Conservation (phyloP, 2,113 vertebrate genomes). For the Saccopteryx bilineata region DNA sequence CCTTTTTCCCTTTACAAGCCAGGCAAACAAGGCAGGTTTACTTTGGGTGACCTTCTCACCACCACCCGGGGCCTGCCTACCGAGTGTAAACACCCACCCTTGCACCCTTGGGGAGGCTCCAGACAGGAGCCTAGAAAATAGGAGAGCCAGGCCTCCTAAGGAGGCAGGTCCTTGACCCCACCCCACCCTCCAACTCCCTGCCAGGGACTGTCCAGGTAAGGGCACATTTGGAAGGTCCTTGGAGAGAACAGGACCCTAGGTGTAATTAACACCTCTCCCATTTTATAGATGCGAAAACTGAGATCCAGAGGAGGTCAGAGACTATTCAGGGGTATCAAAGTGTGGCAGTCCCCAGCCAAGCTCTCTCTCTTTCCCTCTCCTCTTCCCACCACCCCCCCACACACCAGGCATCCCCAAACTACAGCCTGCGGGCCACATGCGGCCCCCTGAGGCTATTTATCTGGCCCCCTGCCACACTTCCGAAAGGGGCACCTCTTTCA, state of each 20-base stretch:
- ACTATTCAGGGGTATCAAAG: background rate
- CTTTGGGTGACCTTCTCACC: conserved; percentile 87
- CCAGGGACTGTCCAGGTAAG: background rate
- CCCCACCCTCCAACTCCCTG: background rate
- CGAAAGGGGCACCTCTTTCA: too few species aligned
- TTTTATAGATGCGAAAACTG: conserved; percentile 2
- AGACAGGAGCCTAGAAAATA: background rate
- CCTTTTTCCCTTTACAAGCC: conserved; percentile 83
- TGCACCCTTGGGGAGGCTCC: conserved; percentile 53
- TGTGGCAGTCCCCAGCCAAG: background rate
- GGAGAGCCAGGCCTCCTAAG: background rate
- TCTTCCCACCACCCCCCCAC: background rate
- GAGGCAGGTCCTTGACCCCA: background rate
- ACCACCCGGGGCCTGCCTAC: conserved; percentile 82
- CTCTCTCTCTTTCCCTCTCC: background rate
- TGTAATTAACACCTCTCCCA: background rate
- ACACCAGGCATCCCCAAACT: too few species aligned
- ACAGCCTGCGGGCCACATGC: too few species aligned
- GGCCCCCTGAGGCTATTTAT: too few species aligned
- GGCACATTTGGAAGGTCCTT: background rate
- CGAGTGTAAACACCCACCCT: conserved; percentile 76
- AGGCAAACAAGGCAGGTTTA: conserved; percentile 84
- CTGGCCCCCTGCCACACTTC: too few species aligned
- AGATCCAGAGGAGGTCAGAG: background rate
- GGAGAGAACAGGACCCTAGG: background rate